Evolutionary conservation across 2,888 invertebrate genomes (phyloP).

Genomic region (Himalopsyche kuldschensis): DNA sequence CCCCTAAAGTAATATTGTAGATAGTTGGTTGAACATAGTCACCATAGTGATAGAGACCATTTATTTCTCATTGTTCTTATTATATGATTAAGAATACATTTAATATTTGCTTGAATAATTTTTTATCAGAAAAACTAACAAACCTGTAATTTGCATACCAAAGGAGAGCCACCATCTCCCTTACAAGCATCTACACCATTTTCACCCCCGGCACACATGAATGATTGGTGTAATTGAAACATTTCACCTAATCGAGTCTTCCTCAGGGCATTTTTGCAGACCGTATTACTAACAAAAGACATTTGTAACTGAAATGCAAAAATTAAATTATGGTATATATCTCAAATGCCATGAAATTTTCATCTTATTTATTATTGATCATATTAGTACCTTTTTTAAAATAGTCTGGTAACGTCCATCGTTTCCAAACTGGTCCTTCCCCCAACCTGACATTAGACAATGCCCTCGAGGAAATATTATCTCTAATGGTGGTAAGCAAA

Average conservation of each 20-base stretch:
- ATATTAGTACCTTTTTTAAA: constrained; percentile 44
- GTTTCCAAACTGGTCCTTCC: constrained; percentile 67
- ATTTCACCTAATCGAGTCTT: constrained; percentile 68
- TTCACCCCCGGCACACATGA: constrained; percentile 80
- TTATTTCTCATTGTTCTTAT: no score
- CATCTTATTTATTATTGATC: not conserved
- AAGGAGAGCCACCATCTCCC: constrained; percentile 78
- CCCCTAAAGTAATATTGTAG: no score
- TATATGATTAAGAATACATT: no score
- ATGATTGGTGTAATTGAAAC: constrained; percentile 68
- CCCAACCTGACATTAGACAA: constrained; percentile 77
- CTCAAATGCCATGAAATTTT: not conserved
- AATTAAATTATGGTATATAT: not conserved
- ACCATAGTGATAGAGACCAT: no score
- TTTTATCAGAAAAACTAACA: not conserved
- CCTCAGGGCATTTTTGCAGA: constrained; percentile 57
- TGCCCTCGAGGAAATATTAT: constrained; percentile 45
- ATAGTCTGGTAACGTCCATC: constrained; percentile 43
- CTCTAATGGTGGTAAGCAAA: constrained; percentile 63
- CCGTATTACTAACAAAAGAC: constrained; percentile 62
- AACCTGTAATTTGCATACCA: constrained; percentile 68
- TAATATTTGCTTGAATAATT: no score
- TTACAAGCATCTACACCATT: constrained; percentile 71
- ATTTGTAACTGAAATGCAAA: constrained; percentile 53
- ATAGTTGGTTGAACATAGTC: no score